Base-by-base conservation (phyloP, 1,140 invertebrate species). In the Saccostrea glomerata region DNA sequence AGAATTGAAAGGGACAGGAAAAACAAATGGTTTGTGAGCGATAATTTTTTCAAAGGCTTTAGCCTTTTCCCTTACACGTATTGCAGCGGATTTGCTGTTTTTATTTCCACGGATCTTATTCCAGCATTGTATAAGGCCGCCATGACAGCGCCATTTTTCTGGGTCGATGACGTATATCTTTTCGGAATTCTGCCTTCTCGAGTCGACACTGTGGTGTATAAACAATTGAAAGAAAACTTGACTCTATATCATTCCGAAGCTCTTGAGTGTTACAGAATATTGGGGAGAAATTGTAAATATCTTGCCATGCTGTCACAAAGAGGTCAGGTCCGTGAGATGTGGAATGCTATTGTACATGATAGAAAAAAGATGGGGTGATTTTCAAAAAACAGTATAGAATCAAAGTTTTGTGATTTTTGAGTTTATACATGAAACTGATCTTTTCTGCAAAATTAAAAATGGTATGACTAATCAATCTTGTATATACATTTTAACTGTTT, bases 11-110 rank as follows among this genome's bases (percentile, higher is more conserved):
- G 92, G 9, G 70, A 89, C 7, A 88, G 84, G 40, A 83, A 63
- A 58, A 86, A 86, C 13, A 90, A 90, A 83, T 92, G 92, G 92
- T 88, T 85, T 85, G 92, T 92, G 0, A 70, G 84, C 23, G 56
- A 84, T 7, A 86, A 90, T 20, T 77, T 90, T 30, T 92, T 90
- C 85, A 90, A 82, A 17, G 86, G 84, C 12, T 60, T 58, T 5
- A 85, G 86, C 17, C 87, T 47, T 15, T 93, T 89, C 55, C 92
- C 92, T 2, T 87, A 88, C 36, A 77, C 87, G 56, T 90, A 91
- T 30, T 86, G 85, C 30, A 66, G 60, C 11, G 85, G 85, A 36
- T 82, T 83, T 36, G 66, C 56, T 36, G 73, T 55, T 2, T 83
- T 83, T 58, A 25, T 87, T 17, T 87, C 86, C 3, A 83, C 73